phyloP scores from a whole-genome alignment of 1,140 invertebrate genomes.

The Lethocerus indicus region DNA sequence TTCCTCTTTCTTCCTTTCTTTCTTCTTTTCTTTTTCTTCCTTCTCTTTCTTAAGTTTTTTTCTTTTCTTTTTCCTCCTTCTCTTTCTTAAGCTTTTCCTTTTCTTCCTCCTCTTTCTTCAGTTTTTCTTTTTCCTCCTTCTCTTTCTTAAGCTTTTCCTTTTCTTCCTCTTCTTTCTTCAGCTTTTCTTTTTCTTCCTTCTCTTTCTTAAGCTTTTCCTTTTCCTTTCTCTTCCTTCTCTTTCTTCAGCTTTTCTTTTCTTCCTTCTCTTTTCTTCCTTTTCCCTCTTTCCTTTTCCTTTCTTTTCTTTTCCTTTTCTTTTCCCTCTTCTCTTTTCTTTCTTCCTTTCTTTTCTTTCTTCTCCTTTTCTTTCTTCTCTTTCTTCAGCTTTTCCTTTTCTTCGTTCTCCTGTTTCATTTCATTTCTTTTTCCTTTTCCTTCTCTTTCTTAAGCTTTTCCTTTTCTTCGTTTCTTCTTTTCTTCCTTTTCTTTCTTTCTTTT shows the following conservation, averaged over 20 bases:
- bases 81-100: conserved; percentile 16
- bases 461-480: conserved; percentile 16
- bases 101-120: conserved; percentile 18
- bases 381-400: conserved; percentile 17
- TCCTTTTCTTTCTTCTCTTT: conserved; percentile 18
- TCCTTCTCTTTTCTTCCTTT: conserved; percentile 14
- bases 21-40: conserved; percentile 6
- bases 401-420: conserved; percentile 15
- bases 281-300: conserved; percentile 11
- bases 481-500: conserved; percentile 18
- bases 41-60: conserved; percentile 16
- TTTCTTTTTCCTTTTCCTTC: conserved; percentile 18
- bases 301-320: conserved; percentile 15
- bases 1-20: conserved; percentile 5
- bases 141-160: conserved; percentile 14
- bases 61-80: conserved; percentile 16
- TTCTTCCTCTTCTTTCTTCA: conserved; percentile 12
- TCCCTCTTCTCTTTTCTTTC: conserved; percentile 16
- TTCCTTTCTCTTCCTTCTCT: conserved; percentile 17
- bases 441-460: conserved; percentile 15
- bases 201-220: conserved; percentile 15
- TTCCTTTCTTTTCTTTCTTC: conserved; percentile 16
- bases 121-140: conserved; percentile 17
- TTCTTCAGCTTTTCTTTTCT: conserved; percentile 13
- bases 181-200: conserved; percentile 13